Evolutionary conservation across 2,888 invertebrate genomes (phyloP), one percentile per base, ranked within the genome.

Genomic region (Meta bourneti): DNA sequence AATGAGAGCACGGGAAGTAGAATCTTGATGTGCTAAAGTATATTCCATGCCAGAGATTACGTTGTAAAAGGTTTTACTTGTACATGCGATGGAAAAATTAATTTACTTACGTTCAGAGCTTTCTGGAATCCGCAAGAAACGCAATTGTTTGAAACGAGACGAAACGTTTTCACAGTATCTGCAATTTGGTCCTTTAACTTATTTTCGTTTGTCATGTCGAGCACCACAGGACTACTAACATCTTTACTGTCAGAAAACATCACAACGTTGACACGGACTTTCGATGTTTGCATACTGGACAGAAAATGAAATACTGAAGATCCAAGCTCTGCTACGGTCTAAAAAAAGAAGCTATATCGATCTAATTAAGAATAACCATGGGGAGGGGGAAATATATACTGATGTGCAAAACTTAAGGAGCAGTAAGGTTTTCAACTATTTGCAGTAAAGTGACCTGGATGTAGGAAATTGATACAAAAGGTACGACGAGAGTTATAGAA

Each of bases 61-160:
- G 71, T 0, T n/a, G 71, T 4, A 74, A 74, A 20, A 6, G 0
- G 0, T 9, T 8, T 51, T 7, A 6, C 5, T 34, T 20, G 16
- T 34, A 4, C 34, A 34, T 34, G 4, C 34, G 34, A 2, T 34
- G 34, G 34, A 34, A 34, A 34, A 34, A 34, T 34, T 34, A 34
- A 34, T 34, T 34, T 48, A 75, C 87, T 91, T 74, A 91, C 91
- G 19, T 87, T 79, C 13, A 87, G 72, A 11, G 87, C 91, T 83
- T 83, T 91, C 9, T 77, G 54, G 0, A 91, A 61, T 7, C 91
- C 87, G 83, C 91, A 87, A 9, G 48, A 16, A 20, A 87, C n/a
- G n/a, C 91, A 91, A 13, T 61, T 51, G 9, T 72, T 78, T 0
- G 48, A 16, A 9, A 87, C 52, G 4, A 74, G 0, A 7, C 48